Evolutionary conservation across 1,140 invertebrate species (phyloP).

Genomic region (Formica selysi): DNA sequence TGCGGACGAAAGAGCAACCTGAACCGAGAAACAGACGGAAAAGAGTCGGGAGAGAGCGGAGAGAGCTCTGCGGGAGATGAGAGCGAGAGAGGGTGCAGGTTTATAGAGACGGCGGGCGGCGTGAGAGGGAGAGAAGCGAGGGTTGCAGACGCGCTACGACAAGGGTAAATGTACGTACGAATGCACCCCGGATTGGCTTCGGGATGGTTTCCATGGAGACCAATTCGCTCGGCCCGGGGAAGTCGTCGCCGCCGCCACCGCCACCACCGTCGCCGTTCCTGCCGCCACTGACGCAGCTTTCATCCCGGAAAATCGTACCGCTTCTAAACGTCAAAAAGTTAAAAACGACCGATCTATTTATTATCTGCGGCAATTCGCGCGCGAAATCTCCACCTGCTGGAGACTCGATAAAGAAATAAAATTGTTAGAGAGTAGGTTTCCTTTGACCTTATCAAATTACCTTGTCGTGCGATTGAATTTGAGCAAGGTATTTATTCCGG

Average conservation of each 20-base stretch:
- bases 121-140: conserved; percentile 31
- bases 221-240: conserved; percentile 76
- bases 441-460: neutral
- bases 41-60: conserved; percentile 19
- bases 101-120: conserved; percentile 12
- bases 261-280: neutral
- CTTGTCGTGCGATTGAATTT: conserved; percentile 15
- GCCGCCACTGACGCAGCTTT: conserved; percentile 11
- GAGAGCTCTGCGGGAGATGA: neutral
- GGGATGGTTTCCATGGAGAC: conserved; percentile 78
- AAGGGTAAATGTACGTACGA: conserved; percentile 78
- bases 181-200: conserved; percentile 78
- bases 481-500: neutral
- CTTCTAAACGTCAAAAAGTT: conserved; percentile 68
- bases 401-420: neutral
- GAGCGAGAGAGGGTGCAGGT: conserved; percentile 43
- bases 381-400: conserved; percentile 7
- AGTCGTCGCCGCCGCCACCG: conserved; percentile 58
- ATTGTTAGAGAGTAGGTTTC: neutral
- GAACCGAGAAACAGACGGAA: conserved; percentile 7
- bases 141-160: conserved; percentile 73
- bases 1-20: conserved; percentile 20
- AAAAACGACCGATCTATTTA: conserved; percentile 20
- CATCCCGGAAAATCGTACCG: conserved; percentile 26
- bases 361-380: conserved; percentile 34